Evolutionary conservation across 2,113 vertebrate genomes (phyloP).

Genomic region (Apeltes quadracus): DNA sequence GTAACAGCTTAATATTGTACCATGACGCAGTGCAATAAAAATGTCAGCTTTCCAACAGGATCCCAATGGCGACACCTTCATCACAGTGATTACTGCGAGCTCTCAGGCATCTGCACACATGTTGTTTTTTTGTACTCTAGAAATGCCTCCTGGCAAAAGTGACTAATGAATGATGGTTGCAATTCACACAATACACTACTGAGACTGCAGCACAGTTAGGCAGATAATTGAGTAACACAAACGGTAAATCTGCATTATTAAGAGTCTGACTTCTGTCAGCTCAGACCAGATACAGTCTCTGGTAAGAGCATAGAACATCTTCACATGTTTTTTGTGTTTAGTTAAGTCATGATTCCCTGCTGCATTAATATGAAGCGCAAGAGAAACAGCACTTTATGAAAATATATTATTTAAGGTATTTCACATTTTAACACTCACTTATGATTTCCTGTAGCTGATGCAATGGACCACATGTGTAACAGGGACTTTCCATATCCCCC

Average conservation of each 20-base stretch:
- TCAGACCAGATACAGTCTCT: conserved; percentile 26
- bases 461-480: conserved; percentile 73
- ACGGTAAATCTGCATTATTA: conserved; percentile 33
- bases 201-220: conserved; percentile 30
- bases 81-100: conserved; percentile 50
- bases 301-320: conserved; percentile 8
- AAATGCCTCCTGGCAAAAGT: conserved; percentile 44
- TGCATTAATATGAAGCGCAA: conserved; percentile 3
- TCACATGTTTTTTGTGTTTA: conserved; percentile 31
- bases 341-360: neutral
- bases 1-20: conserved; percentile 25
- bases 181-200: conserved; percentile 24
- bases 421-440: conserved; percentile 31
- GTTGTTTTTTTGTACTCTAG: conserved; percentile 44
- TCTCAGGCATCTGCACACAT: conserved; percentile 53
- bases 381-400: conserved; percentile 15
- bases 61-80: conserved; percentile 48
- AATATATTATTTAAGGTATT: conserved; percentile 2
- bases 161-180: conserved; percentile 44
- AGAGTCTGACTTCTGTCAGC: conserved; percentile 15
- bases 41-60: conserved; percentile 46
- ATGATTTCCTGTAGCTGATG: conserved; percentile 68
- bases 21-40: conserved; percentile 46
- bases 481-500: conserved; percentile 73
- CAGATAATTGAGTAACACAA: conserved; percentile 37